Percentiles rank a stretch among this genome's conserved stretches.
Evolutionary conservation across 2,888 invertebrate genomes (phyloP).

Genomic region (Podotricha telesiphe): DNA sequence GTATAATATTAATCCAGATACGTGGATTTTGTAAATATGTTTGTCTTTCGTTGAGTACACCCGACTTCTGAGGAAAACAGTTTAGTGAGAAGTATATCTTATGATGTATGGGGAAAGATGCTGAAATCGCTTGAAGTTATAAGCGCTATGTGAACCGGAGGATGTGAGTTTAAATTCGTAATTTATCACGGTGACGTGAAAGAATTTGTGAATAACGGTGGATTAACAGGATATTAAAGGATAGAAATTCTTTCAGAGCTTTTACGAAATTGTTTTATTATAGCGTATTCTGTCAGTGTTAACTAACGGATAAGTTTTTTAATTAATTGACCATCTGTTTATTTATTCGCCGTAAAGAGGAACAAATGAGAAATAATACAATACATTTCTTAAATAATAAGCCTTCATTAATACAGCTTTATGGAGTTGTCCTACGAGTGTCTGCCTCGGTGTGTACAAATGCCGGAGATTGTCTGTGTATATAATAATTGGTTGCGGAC

Average conservation of each 20-base stretch:
- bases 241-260: constrained; percentile 18
- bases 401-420: constrained; percentile 6
- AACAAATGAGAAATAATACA: not conserved
- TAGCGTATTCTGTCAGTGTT: not conserved
- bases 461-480: not conserved
- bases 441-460: not conserved
- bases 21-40: constrained; percentile 27
- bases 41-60: constrained; percentile 14
- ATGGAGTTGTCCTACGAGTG: not conserved
- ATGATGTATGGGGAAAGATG: not conserved
- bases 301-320: not conserved
- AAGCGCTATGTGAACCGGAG: not conserved
- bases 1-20: constrained; percentile 15
- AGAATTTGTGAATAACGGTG: constrained; percentile 30
- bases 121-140: not conserved
- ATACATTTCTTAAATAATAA: not conserved
- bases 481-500: not conserved
- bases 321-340: not conserved
- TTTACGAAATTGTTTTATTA: constrained; percentile 13
- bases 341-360: not conserved
- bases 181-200: constrained; percentile 31
- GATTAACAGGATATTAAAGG: constrained; percentile 30
- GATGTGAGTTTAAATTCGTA: constrained; percentile 29
- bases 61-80: not conserved
- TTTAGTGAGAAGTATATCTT: not conserved